Percentiles rank a stretch among this genome's conserved stretches.
Conservation (phyloP, 2,797 vertebrate species). For the Mormyrus hasselquistii region DNA sequence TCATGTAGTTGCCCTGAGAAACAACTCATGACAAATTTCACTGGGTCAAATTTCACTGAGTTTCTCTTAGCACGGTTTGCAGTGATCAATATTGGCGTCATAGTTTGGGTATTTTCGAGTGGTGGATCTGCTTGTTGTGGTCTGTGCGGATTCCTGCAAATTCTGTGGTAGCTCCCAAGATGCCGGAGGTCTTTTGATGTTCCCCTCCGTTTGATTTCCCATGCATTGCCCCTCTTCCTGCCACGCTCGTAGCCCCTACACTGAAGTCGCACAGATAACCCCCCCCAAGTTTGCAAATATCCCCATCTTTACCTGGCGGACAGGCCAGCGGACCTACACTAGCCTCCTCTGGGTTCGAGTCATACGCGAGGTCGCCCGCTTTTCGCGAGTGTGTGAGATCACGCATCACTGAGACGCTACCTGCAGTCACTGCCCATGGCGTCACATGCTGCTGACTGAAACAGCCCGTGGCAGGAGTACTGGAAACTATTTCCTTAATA, state of each 20-base stretch:
- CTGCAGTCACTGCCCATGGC: not conserved
- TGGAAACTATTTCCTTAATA: slow-evolving; percentile 20
- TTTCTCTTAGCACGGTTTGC: not conserved
- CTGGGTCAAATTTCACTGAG: not conserved
- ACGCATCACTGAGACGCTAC: not conserved
- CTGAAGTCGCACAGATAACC: not conserved
- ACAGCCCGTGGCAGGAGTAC: not conserved
- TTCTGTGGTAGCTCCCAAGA: not conserved
- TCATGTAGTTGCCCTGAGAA: not conserved
- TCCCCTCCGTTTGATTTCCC: not conserved
- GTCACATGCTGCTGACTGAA: not conserved
- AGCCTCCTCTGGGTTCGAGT: not conserved
- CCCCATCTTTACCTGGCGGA: not conserved
- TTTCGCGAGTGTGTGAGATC: not conserved
- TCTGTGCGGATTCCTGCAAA: not conserved
- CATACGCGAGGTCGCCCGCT: not conserved
- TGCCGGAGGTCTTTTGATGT: not conserved
- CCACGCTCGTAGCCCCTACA: not conserved
- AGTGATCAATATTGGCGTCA: not conserved
- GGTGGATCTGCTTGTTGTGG: not conserved
- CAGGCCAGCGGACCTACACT: not conserved
- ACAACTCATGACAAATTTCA: not conserved
- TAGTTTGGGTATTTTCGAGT: not conserved
- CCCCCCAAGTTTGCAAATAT: not conserved
- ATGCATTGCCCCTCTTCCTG: not conserved